Base-by-base conservation (phyloP, 1,140 invertebrate species). In the Brachionus sp. region DNA sequence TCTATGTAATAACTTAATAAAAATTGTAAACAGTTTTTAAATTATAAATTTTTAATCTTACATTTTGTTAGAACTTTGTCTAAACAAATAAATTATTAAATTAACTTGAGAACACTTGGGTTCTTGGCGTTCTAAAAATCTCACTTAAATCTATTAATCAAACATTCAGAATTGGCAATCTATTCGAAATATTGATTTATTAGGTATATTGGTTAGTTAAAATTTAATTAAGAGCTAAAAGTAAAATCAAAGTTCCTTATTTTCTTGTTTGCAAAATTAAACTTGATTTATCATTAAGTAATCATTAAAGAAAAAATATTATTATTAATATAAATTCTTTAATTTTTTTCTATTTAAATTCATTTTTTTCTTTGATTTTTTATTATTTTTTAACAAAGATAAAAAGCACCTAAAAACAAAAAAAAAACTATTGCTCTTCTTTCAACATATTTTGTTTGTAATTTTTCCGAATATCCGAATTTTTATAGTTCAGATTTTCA, bases 241-340 rank as follows among this genome's bases (percentile, higher is more conserved):
- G 29, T 39, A 70, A 6, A 70, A 70, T 70, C 6, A 70, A 39
- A 39, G 19, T 19, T 57, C 12, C 16, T 39, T 70, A 39, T 70
- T 37, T 33, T 70, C 33, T 70, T 70, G 66, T 70, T 70, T 70
- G 37, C 37, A 37, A 37, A 16, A 39, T 70, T 70, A 10, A 23
- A 66, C 35, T 70, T 23, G 35, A 33, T 70, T 70, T 70, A 70
- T 70, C 66, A 70, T 70, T 70, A 70, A 70, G 66, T 70, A 70
- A 70, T 70, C 66, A 70, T 70, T 70, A 70, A 70, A 66, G 64
- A 66, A n/a, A 37, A 66, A 33, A 66, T 33, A 66, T 33, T 66
- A 66, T 37, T 66, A 33, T 66, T 29, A 66, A 57, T 57, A 57
- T 57, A 23, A 19, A 19, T 57, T 57, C 16, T 57, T 57, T 57